Conservation (phyloP, 2,797 vertebrate species). For the Columba guinea region DNA sequence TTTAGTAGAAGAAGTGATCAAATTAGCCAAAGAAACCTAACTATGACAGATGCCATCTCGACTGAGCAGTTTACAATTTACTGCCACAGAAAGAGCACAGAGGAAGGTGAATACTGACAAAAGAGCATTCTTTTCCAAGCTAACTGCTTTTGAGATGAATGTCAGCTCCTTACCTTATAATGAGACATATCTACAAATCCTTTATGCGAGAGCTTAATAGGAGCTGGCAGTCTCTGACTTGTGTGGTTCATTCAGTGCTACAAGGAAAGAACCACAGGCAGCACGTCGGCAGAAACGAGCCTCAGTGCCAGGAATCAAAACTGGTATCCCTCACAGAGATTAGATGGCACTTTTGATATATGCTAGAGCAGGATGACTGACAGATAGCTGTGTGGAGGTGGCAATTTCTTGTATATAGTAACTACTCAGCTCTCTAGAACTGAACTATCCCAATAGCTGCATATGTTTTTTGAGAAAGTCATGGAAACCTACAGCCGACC, state of each 20-base stretch:
- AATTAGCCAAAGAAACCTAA: conserved; percentile 53
- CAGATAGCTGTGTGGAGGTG: conserved; percentile 12
- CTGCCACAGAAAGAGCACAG: conserved; percentile 1
- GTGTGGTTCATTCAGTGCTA: background rate
- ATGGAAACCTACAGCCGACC: conserved; percentile 22
- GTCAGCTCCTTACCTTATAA: conserved; percentile 67
- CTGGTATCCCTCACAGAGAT: conserved; percentile 7
- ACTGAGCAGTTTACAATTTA: conserved; percentile 58
- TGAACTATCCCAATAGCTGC: background rate
- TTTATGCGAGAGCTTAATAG: conserved; percentile 52
- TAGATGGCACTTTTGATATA: conserved; percentile 31
- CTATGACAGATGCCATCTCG: conserved; percentile 42
- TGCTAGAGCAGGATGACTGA: conserved; percentile 2
- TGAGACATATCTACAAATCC: conserved; percentile 68
- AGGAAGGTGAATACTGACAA: conserved; percentile 61
- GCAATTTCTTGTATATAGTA: background rate
- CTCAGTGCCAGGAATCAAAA: conserved; percentile 45
- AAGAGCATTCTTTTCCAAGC: conserved; percentile 52
- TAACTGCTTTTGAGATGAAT: conserved; percentile 66
- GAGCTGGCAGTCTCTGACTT: conserved; percentile 60
- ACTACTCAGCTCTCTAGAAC: background rate
- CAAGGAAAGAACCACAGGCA: background rate
- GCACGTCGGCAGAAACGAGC: background rate
- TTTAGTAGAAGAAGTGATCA: conserved; percentile 64
- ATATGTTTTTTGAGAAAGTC: conserved; percentile 30